These are phyloP conservation scores for Nycteola revayana DNA, from an alignment of 2,888 invertebrate genomes.

Conservation along the genomic window DNA sequence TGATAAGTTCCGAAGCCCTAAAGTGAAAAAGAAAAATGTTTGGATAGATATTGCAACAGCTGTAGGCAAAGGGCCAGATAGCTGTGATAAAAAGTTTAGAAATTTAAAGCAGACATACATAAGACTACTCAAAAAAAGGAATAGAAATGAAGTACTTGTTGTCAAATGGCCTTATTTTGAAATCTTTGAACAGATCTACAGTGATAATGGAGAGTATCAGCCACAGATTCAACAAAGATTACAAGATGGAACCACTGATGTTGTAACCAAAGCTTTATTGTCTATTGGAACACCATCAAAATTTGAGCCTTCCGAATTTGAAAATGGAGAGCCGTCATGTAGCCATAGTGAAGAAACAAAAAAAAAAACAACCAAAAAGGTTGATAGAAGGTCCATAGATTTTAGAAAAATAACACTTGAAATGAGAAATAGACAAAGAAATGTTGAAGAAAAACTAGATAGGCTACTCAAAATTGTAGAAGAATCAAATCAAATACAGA, in stretches of 20 bases:
- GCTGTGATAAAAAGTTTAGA: slow-evolving; percentile 73
- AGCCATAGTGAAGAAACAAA: slow-evolving; percentile 51
- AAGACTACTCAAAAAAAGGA: slow-evolving; percentile 63
- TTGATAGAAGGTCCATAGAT: slow-evolving; percentile 49
- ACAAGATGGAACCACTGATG: slow-evolving; percentile 55
- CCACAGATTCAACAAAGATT: slow-evolving; percentile 66
- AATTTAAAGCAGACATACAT: slow-evolving; percentile 73
- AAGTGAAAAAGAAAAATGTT: slow-evolving; percentile 70
- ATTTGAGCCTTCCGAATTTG: slow-evolving; percentile 37
- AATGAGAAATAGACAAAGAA: slow-evolving; percentile 65
- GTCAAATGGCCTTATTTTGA: slow-evolving; percentile 75
- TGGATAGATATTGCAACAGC: slow-evolving; percentile 64
- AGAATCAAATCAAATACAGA: slow-evolving; percentile 72
- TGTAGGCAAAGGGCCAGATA: slow-evolving; percentile 64
- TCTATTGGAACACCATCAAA: slow-evolving; percentile 50
- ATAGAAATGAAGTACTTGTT: slow-evolving; percentile 46
- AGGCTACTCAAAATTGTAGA: slow-evolving; percentile 70
- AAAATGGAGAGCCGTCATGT: slow-evolving; percentile 49
- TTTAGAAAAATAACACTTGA: slow-evolving; percentile 66
- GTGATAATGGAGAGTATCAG: slow-evolving; percentile 63
- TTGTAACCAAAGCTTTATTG: slow-evolving; percentile 59
- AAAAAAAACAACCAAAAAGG: slow-evolving; percentile 46
- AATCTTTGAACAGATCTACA: slow-evolving; percentile 67
- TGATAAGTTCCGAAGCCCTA: slow-evolving; percentile 68
- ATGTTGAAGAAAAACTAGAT: slow-evolving; percentile 73